Evolutionary conservation across 2,797 vertebrate genomes (phyloP).

Genomic region (Paedocypris micromegethes): DNA sequence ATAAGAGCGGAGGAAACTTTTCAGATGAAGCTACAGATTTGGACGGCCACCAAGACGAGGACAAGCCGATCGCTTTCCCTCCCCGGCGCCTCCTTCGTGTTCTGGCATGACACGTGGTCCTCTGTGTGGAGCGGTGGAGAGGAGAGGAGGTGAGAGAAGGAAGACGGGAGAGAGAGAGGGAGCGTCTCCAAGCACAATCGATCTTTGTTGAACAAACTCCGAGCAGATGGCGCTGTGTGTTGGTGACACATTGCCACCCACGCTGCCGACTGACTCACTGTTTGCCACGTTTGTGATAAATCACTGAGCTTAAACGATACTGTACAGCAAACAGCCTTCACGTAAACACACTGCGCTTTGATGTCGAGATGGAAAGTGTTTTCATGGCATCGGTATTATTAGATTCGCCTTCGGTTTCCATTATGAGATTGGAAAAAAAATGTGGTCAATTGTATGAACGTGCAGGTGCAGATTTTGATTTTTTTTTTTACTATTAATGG

Average conservation of each 20-base stretch:
- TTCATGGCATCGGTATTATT: background rate
- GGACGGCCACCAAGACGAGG: constrained; percentile 35
- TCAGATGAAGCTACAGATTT: constrained; percentile 26
- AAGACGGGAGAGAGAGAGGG: constrained; percentile 41
- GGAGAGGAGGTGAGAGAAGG: constrained; percentile 39
- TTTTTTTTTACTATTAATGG: too few species aligned
- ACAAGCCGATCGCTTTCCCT: constrained; percentile 39
- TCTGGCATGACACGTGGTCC: constrained; percentile 47
- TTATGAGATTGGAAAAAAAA: too few species aligned
- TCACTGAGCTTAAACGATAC: constrained; percentile 40
- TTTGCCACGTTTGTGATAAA: constrained; percentile 52
- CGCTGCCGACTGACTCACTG: constrained; percentile 55
- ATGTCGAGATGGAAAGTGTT: constrained; percentile 12
- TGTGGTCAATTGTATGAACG: too few species aligned
- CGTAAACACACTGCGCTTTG: constrained; percentile 43
- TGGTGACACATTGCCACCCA: constrained; percentile 54
- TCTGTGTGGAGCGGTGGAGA: constrained; percentile 40
- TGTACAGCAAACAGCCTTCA: constrained; percentile 46
- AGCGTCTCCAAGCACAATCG: constrained; percentile 54
- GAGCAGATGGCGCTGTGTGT: constrained; percentile 56
- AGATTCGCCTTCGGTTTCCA: too few species aligned
- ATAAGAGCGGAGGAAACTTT: constrained; percentile 24
- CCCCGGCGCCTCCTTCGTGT: constrained; percentile 36
- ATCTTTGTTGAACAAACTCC: constrained; percentile 59
- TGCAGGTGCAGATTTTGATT: too few species aligned